These are phyloP conservation scores for Babylonia areolata DNA, from an alignment of 1,140 invertebrate genomes.

Conservation along the genomic window DNA sequence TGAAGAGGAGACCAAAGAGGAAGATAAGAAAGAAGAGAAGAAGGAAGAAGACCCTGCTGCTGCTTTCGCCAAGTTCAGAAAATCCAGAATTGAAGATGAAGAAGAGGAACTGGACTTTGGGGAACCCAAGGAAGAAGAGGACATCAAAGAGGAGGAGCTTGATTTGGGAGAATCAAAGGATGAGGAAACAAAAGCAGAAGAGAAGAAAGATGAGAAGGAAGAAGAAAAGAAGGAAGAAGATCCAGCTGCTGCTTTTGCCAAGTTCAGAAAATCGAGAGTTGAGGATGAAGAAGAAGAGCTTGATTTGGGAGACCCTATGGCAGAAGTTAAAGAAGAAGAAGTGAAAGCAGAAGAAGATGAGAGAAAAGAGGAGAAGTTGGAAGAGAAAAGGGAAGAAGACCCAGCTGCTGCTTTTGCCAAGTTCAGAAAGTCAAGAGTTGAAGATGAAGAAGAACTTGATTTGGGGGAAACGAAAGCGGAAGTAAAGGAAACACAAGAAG, in stretches of 20 bases:
- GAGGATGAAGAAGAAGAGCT: slow-evolving; percentile 43
- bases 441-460: slow-evolving; percentile 32
- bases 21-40: slow-evolving; percentile 42
- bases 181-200: slow-evolving; percentile 34
- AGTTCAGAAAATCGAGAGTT: slow-evolving; percentile 40
- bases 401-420: slow-evolving; percentile 35
- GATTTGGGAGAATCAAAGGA: slow-evolving; percentile 34
- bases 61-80: slow-evolving; percentile 37
- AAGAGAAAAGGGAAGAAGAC: slow-evolving; percentile 9
- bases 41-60: slow-evolving; percentile 42
- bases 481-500: slow-evolving; percentile 16
- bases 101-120: slow-evolving; percentile 26
- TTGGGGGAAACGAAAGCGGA: slow-evolving; percentile 26
- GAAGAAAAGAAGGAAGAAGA: slow-evolving; percentile 36
- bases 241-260: slow-evolving; percentile 19
- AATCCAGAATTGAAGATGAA: slow-evolving; percentile 43
- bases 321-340: slow-evolving; percentile 41
- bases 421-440: slow-evolving; percentile 42
- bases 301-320: slow-evolving; percentile 33
- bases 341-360: slow-evolving; percentile 1
- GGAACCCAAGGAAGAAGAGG: neutral
- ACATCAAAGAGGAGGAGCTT: slow-evolving; percentile 37
- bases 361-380: slow-evolving; percentile 26
- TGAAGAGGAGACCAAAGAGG: slow-evolving; percentile 18
- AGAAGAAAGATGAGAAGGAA: slow-evolving; percentile 3